Evolutionary conservation across 2,888 invertebrate species (phyloP), one percentile per base, ranked within the genome.

Genomic region (Parnassius apollo): DNA sequence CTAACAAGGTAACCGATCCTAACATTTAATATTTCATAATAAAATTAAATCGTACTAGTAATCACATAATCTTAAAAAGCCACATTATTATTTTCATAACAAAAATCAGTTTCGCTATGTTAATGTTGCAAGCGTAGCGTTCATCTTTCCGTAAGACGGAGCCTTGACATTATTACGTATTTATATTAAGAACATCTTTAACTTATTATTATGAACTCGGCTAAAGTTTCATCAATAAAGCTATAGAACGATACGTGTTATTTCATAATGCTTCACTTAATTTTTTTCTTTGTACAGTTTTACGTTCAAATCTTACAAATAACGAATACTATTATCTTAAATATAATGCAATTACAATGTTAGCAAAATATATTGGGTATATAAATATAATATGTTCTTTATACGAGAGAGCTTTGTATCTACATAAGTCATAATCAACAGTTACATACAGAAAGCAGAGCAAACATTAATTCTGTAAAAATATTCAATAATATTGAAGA

Each of bases 121-220:
- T 46, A 48, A 42, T 64, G 51, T 12, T 57, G 60, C 53, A 64
- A 57, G 52, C 42, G 49, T n/a, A 12, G 25, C 12, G 44, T 44
- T 63, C 59, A 56, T 63, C 50, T 57, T 57, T 57, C 57, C 56
- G 44, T 55, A 52, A 54, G 44, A n/a, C 11, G 42, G 22, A 35
- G 12, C 60, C 60, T 64, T 60, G 64, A 60, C 60, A 60, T 64
- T 60, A 63, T 63, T 63, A 59, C 56, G 42, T 53, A 57, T 57
- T 18, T 44, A 42, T 64, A 50, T 57, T 61, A 57, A 64, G 53
- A 13, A 57, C 42, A 49, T 48, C 48, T 57, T 2, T 12, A 13
- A 50, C 8, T 46, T 52, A 42, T 56, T 52, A 57, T 53, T 53
- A 62, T 44, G 42, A 57, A 56, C 35, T 42, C 60, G 48, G n/a